Evolutionary conservation across 2,888 invertebrate genomes (phyloP), one percentile per base, ranked within the genome.

Genomic region (Choreutis nemorana): DNA sequence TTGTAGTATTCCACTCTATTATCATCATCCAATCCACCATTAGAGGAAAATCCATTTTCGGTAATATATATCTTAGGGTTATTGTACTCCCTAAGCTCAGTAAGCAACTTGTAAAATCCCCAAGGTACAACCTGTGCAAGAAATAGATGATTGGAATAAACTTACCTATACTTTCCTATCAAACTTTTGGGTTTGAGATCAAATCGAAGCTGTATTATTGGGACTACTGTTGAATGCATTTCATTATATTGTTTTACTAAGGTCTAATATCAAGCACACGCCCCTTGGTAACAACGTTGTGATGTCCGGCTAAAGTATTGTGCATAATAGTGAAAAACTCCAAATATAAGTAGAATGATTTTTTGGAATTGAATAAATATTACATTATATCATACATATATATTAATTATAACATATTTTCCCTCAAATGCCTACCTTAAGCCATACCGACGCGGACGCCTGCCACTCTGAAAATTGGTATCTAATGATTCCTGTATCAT

Each of bases 31-130:
- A 57, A 35, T 12, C 49, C 46, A 14, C 59, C 68, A 2, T 29
- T 24, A 28, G 70, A 67, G 23, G 62, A 52, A 36, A 50, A 58
- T 3, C 81, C 81, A 39, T 79, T 82, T 47, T 83, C 83, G 2
- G 72, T 70, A 3, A 85, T 60, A 29, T 64, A 68, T 15, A 86
- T 61, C 14, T 71, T 45, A 1, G 81, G 79, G 47, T 84, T 81
- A 15, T 67, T 65, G 44, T 80, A 82, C 2, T 60, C 41, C 33
- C 63, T 64, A 13, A 83, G 52, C 31, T 81, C 70, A 8, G 66
- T 71, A 11, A 87, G 45, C 3, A 84, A 30, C 26, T 81, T 77
- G 34, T 73, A 52, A 33, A 87, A 71, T 1, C 83, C 84, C 68
- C 78, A 73, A 1, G 85, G 83, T 9, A 73, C 68, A 13, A 63